A percentile compares a stretch with the other conserved stretches of the same genome.
Conservation (phyloP, 53 echinoderm and acorn worm species). For the Zoroaster sp. region DNA sequence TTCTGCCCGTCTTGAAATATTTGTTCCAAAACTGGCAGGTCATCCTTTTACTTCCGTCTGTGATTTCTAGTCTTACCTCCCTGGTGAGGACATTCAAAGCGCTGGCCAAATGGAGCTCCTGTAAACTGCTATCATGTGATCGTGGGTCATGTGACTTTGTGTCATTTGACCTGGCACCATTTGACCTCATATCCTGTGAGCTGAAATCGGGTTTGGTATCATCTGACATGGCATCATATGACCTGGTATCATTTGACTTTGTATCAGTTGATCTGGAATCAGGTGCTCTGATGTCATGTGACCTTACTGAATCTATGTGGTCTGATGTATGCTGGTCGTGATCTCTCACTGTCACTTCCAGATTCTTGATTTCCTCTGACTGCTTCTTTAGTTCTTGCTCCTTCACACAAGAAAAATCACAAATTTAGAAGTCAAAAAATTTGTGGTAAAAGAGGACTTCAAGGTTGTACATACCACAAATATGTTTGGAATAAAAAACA, state of each 20-base stretch:
- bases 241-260: not conserved
- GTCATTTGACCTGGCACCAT: not conserved
- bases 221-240: not conserved
- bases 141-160: not conserved
- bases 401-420: not conserved
- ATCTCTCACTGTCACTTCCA: slow-evolving; percentile 49
- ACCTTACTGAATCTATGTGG: not conserved
- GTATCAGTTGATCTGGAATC: slow-evolving; percentile 6
- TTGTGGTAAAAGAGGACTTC: too few relatives aligned
- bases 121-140: not conserved
- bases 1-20: too few relatives aligned
- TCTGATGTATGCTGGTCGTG: slow-evolving; percentile 11
- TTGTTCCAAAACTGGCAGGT: too few relatives aligned
- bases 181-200: not conserved
- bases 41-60: too few relatives aligned
- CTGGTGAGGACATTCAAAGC: slow-evolving; percentile 30
- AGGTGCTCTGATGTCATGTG: not conserved
- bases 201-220: not conserved
- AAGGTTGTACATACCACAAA: too few relatives aligned
- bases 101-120: slow-evolving; percentile 14
- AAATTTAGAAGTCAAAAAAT: not conserved
- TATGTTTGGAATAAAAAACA: too few relatives aligned
- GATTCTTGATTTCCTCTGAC: slow-evolving; percentile 64
- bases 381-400: slow-evolving; percentile 44
- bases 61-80: slow-evolving; percentile 10